A percentile compares a stretch with the other conserved stretches of the same genome.
Evolutionary conservation across 2,113 vertebrate genomes (phyloP).

Genomic region (Parotia lawesii): DNA sequence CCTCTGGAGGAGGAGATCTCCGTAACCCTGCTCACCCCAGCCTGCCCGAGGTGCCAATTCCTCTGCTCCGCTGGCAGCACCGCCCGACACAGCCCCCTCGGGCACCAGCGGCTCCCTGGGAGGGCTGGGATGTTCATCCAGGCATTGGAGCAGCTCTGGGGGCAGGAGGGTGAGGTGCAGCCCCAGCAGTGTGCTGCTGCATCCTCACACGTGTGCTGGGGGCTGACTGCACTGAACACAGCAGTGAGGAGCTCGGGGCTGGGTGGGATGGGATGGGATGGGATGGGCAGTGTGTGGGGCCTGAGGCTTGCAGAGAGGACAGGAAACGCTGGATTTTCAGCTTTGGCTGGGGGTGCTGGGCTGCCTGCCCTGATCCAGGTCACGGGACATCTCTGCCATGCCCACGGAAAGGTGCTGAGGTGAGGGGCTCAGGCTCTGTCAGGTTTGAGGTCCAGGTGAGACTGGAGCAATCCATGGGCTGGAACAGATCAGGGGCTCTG

Average conservation of each 20-base stretch:
- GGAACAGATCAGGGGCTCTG: background rate
- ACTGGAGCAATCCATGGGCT: accelerated
- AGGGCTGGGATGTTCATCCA: accelerated
- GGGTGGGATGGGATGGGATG: too few species aligned
- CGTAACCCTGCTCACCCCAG: accelerated
- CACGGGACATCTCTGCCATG: accelerated
- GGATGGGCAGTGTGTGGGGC: background rate
- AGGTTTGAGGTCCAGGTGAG: background rate
- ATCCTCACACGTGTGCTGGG: too few species aligned
- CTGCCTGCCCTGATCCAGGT: background rate
- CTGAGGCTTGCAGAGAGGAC: background rate
- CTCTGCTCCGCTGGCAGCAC: background rate
- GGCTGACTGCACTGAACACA: too few species aligned
- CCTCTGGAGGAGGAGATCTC: background rate
- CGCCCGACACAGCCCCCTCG: accelerated
- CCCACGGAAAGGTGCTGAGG: background rate
- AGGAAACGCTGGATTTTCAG: background rate
- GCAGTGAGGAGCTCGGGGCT: too few species aligned
- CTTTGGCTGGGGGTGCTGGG: background rate
- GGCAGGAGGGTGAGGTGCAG: background rate
- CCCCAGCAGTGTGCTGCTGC: too few species aligned
- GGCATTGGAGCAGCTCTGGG: background rate
- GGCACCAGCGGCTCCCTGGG: accelerated
- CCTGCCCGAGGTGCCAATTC: background rate
- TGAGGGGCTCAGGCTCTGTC: background rate